Evolutionary conservation across 2,113 vertebrate species (phyloP).

Genomic region (Indicator indicator): DNA sequence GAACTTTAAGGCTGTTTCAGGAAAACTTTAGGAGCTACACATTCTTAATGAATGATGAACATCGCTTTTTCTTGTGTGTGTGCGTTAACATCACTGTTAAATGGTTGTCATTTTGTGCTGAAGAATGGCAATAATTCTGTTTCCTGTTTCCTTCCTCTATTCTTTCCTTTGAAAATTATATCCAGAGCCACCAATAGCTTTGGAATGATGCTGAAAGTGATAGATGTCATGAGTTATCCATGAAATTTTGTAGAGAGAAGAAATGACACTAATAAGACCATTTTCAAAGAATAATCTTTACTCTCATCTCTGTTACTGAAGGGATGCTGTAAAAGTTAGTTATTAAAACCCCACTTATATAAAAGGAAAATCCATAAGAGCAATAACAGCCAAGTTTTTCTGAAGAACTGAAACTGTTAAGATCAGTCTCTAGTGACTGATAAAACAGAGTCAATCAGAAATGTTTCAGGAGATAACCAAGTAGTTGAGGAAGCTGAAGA

Average conservation of each 20-base stretch:
- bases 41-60: background rate
- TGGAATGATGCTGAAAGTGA: background rate
- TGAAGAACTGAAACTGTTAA: background rate
- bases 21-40: background rate
- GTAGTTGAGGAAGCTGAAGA: background rate
- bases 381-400: background rate
- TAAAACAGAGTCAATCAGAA: background rate
- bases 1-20: background rate
- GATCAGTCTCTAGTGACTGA: background rate
- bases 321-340: background rate
- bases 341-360: background rate
- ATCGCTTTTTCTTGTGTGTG: background rate
- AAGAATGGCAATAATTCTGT: background rate
- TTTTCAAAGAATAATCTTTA: background rate
- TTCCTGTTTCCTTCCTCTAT: background rate
- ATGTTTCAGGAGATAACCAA: background rate
- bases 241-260: background rate
- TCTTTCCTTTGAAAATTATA: background rate
- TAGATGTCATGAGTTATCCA: background rate
- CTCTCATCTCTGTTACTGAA: background rate
- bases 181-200: background rate
- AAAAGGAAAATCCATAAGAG: background rate
- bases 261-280: background rate
- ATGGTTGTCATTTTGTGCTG: background rate
- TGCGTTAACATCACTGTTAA: background rate